Percentiles rank a stretch among this genome's conserved stretches.
Conservation (phyloP, 2,888 invertebrate species). For the Lepidochrysops patricia region DNA sequence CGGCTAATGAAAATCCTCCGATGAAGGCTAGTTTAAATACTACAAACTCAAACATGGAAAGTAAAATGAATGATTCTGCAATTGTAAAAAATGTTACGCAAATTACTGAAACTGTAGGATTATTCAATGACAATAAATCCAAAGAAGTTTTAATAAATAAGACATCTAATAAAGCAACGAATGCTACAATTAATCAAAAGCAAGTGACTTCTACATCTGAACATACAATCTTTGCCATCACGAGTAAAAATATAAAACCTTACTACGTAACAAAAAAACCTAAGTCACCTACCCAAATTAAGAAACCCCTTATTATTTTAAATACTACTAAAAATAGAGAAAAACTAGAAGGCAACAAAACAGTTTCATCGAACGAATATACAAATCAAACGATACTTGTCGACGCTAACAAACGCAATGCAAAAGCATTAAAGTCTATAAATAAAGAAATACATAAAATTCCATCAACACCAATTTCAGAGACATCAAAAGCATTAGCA, state of each 20-base stretch:
- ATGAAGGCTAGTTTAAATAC: constrained; percentile 20
- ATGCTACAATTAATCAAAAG: constrained; percentile 17
- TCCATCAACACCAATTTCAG: constrained; percentile 61
- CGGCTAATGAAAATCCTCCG: constrained; percentile 16
- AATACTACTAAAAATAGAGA: constrained; percentile 30
- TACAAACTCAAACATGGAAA: neutral
- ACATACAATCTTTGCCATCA: constrained; percentile 55
- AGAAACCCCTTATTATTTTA: constrained; percentile 37
- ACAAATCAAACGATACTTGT: constrained; percentile 43
- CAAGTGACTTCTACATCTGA: constrained; percentile 30
- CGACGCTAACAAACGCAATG: constrained; percentile 35
- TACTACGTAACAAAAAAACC: constrained; percentile 62
- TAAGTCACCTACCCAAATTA: constrained; percentile 52
- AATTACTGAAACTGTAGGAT: neutral
- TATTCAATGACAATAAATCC: neutral
- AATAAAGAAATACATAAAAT: constrained; percentile 70
- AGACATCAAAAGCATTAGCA: constrained; percentile 57
- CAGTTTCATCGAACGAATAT: constrained; percentile 26
- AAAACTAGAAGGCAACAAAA: constrained; percentile 30
- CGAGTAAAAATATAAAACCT: constrained; percentile 56
- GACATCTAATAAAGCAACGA: neutral
- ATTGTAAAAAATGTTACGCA: neutral
- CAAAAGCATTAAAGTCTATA: constrained; percentile 58
- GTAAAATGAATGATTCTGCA: neutral
- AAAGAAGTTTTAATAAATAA: neutral